Evolutionary conservation across 2,113 vertebrate species (phyloP).

Genomic region (Myocastor coypus): DNA sequence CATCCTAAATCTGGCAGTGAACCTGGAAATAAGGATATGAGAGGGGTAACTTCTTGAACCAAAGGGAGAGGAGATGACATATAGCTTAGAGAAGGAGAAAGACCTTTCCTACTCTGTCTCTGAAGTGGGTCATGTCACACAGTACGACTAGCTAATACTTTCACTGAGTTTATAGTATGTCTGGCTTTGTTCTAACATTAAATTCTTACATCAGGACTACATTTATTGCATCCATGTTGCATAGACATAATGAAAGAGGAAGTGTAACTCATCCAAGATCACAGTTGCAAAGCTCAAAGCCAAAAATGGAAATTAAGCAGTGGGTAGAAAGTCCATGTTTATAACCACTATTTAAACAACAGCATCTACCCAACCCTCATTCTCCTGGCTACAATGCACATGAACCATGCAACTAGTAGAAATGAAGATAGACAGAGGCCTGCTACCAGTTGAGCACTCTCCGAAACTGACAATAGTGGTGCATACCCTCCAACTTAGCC

Average conservation of each 20-base stretch:
- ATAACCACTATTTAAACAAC: not conserved
- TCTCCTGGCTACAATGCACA: not conserved
- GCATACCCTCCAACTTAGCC: not conserved
- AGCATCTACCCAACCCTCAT: not conserved
- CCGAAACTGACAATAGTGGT: not conserved
- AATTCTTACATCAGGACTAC: not conserved
- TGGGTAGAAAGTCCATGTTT: not conserved
- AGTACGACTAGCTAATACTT: not conserved
- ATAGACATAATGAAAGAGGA: not conserved
- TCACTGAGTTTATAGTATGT: not conserved
- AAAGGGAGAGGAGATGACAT: not conserved
- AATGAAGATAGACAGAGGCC: not conserved
- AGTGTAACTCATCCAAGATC: not conserved
- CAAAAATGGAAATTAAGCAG: not conserved
- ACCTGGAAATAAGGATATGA: fast-evolving
- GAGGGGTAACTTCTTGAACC: not conserved
- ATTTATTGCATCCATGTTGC: not conserved
- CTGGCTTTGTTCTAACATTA: not conserved
- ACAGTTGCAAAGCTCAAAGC: not conserved
- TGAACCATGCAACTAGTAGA: not conserved
- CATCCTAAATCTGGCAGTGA: not conserved
- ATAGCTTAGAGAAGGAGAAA: not conserved
- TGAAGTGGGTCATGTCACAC: not conserved
- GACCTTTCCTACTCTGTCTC: not conserved
- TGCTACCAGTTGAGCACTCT: not conserved